These are phyloP conservation scores for Epizoanthus scotinus DNA, from an alignment of 92 coral and sea anemone genomes.

Conservation along the genomic window DNA sequence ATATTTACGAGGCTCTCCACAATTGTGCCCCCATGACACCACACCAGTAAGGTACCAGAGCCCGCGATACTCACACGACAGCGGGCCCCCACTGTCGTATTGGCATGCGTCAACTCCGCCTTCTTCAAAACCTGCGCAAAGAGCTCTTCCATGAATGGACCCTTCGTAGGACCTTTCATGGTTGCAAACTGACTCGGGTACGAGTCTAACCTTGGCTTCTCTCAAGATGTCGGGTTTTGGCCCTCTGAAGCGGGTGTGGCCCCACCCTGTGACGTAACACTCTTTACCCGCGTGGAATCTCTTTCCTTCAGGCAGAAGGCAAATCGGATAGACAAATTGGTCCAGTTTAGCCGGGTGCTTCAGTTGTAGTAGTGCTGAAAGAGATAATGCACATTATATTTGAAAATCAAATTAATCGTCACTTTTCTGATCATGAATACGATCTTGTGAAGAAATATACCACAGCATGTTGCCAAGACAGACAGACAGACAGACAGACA, in stretches of 20 bases:
- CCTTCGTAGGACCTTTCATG: conserved; percentile 62
- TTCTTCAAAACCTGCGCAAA: conserved; percentile 87
- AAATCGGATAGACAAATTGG: conserved; percentile 78
- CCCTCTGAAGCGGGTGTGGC: conserved; percentile 73
- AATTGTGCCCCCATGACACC: conserved; percentile 86
- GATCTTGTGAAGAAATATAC: too few species aligned
- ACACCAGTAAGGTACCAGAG: conserved; percentile 90
- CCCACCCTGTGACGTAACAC: conserved; percentile 92
- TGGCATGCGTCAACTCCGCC: conserved; percentile 95
- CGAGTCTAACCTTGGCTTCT: conserved; percentile 76
- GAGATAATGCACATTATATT: not conserved
- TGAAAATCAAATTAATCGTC: not conserved
- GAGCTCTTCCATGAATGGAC: conserved; percentile 61
- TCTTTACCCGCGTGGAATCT: conserved; percentile 69
- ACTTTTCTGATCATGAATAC: not conserved
- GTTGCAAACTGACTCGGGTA: conserved; percentile 72
- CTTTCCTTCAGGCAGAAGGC: conserved; percentile 69
- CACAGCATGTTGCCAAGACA: too few species aligned
- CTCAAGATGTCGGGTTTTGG: conserved; percentile 71
- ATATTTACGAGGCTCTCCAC: conserved; percentile 77
- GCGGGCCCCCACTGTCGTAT: conserved; percentile 90
- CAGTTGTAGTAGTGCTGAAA: conserved; percentile 69
- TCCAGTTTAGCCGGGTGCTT: conserved; percentile 63
- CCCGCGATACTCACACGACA: conserved; percentile 79
- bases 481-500: not conserved